Evolutionary conservation across 2,888 invertebrate genomes (phyloP).

Genomic region (Lysandra coridon): DNA sequence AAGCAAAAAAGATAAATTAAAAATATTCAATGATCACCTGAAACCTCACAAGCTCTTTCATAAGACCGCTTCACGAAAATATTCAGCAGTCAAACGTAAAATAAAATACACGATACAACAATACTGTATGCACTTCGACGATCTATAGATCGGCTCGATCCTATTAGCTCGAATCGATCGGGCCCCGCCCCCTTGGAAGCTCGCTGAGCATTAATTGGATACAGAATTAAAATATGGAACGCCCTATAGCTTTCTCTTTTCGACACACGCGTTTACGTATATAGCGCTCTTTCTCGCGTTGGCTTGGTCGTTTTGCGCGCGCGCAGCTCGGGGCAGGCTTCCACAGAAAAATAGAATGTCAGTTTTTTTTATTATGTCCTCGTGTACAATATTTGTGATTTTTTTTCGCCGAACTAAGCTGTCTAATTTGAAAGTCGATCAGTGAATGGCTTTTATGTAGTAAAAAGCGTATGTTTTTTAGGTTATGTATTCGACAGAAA

Average conservation of each 20-base stretch:
- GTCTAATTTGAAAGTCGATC: constrained; percentile 70
- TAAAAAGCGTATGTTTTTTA: constrained; percentile 9
- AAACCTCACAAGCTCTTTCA: constrained; percentile 42
- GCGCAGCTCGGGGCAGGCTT: constrained; percentile 68
- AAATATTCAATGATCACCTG: constrained; percentile 1
- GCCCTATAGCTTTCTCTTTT: constrained; percentile 62
- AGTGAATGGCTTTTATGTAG: constrained; percentile 41
- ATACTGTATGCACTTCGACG: constrained; percentile 67
- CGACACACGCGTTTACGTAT: constrained; percentile 30
- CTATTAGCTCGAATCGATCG: constrained; percentile 70
- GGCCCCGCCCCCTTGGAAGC: constrained; percentile 73
- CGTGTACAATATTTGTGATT: constrained; percentile 76
- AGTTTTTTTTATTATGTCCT: constrained; percentile 59
- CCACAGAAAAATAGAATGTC: constrained; percentile 74
- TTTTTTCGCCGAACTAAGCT: constrained; percentile 59
- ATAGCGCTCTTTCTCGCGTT: constrained; percentile 47
- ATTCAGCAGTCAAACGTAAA: constrained; percentile 73
- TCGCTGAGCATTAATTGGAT: constrained; percentile 79
- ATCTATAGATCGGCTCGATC: constrained; percentile 78
- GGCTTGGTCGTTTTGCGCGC: constrained; percentile 69
- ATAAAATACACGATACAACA: constrained; percentile 73
- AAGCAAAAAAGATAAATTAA: not conserved
- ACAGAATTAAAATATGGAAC: constrained; percentile 66
- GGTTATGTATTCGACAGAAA: not conserved
- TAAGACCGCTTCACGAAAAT: constrained; percentile 59